Base-by-base conservation (phyloP, 2,113 vertebrate species). In the Poeciliopsis occidentalis region DNA sequence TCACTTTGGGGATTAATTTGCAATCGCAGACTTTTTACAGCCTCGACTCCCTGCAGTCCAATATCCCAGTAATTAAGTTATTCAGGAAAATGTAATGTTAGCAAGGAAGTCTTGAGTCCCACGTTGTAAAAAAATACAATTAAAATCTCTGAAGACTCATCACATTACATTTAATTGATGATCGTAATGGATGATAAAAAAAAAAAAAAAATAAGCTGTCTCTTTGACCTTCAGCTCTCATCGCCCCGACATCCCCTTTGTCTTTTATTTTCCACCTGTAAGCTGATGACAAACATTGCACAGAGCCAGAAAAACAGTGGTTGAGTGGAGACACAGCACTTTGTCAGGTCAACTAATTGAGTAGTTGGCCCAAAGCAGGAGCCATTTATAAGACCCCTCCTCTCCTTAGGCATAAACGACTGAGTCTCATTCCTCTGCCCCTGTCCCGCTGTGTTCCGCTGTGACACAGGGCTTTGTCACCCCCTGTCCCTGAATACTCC, bases 261-360 rank as follows among this genome's bases (percentile, higher is more conserved):
- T 67, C 64, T 65, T 60, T 64, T 69, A 67, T 75, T 64, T 67
- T 76, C 69, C 69, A 76, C 81, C 76, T 83, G 32, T 61, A 80
- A 37, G 76, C 19, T 68, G 64, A 81, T 79, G 69, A 85, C 79
- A 89, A 89, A 89, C 86, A 89, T 79, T 85, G 71, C n/a, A 63
- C 47, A 69, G 24, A 64, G 77, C 74, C 67, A 68, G 57, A 54
- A 75, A 81, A 84, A 88, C 82, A 78, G 86, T 81, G 76, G 77
- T 78, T 51, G 66, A 61, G 31, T n/a, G 41, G 80, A 91, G 85
- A 90, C 83, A 39, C 82, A 88, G 80, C 84, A 80, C 89, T 93
- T 92, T 93, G 92, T 93, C 92, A 90, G 86, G 83, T 87, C 76
- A 76, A 76, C 85, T 94, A 94, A 94, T 91, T 93, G 92, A 94